A percentile compares a stretch with the other conserved stretches of the same genome.
Conservation (phyloP, 1,140 invertebrate species). For the Danaus melanippus region DNA sequence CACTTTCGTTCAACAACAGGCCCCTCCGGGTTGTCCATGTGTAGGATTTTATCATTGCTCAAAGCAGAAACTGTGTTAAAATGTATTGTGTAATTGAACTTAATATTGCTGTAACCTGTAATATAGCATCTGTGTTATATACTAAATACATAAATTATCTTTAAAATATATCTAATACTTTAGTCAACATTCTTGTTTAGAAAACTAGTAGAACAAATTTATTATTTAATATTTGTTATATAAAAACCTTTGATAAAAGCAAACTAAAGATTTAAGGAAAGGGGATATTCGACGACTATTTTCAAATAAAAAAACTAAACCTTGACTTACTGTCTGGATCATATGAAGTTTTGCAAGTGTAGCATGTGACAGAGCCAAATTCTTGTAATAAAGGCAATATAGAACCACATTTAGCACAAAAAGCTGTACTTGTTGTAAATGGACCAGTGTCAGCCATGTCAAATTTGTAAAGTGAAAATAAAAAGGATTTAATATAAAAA, state of each 20-base stretch:
- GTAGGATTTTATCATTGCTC: constrained; percentile 44
- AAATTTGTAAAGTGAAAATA: background rate
- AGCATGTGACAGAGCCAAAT: constrained; percentile 59
- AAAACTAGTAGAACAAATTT: no score
- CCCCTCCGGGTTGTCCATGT: constrained; percentile 76
- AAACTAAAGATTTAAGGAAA: no score
- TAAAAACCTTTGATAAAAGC: no score
- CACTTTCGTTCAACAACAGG: constrained; percentile 90
- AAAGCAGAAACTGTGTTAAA: constrained; percentile 75
- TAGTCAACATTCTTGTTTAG: no score
- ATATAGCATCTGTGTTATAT: constrained; percentile 7
- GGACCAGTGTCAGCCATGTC: constrained; percentile 28
- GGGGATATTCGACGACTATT: background rate
- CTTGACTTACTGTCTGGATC: constrained; percentile 50
- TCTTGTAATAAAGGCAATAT: constrained; percentile 56
- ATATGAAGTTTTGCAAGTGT: constrained; percentile 50
- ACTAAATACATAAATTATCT: background rate
- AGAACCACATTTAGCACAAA: constrained; percentile 58
- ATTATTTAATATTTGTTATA: no score
- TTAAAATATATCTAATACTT: no score
- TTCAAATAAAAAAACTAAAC: constrained; percentile 1
- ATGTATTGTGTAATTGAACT: constrained; percentile 77
- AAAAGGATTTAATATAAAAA: no score
- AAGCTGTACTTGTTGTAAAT: constrained; percentile 47
- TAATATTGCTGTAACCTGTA: constrained; percentile 77